Evolutionary conservation across 2,888 invertebrate genomes (phyloP), one percentile per base, ranked within the genome.

Genomic region (Nymphalis polychloros): DNA sequence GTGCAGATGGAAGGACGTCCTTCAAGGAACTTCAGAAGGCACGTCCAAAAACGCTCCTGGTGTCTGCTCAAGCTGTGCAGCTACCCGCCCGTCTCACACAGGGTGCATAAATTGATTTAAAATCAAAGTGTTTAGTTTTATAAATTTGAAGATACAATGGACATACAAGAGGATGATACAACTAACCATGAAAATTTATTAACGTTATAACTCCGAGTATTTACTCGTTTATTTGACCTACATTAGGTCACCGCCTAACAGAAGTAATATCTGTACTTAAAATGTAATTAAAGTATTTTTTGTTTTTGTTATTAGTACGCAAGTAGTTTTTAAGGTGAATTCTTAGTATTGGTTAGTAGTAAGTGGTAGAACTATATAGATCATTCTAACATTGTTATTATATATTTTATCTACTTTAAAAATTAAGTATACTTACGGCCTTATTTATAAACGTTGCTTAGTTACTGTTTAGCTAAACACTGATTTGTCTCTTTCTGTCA

Each of bases 1-100:
- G 71, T 75, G 10, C 77, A 73, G 68, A 79, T 72, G 16, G 82
- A 81, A 5, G 82, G 81, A 2, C 80, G 84, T 0, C 87, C 88
- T 3, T 82, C 86, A 5, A 76, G 71, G 8, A 73, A 71, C 59
- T 69, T 68, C 20, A 72, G 69, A 50, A 80, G 59, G 71, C 86
- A 78, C 72, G 76, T 80, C 10, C 80, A 84, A 47, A 86, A 81
- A 68, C 76, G 85, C 7, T 78, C 85, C 4, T 81, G 84, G 59
- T 83, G 87, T 72, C 89, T 91, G 70, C 79, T 88, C 68, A 91
- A 91, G 69, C 76, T 90, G 49, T 91, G 91, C 81, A 84, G 81
- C 72, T 86, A 80, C 72, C 75, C 79, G 5, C 83, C 83, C 1
- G 64, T 74, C n/a, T 63, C 76, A 3, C 79, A 82, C 64, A 77